phyloP scores from a whole-genome alignment of 2,797 vertebrate genomes.

The Chaetodon trifasciatus region DNA sequence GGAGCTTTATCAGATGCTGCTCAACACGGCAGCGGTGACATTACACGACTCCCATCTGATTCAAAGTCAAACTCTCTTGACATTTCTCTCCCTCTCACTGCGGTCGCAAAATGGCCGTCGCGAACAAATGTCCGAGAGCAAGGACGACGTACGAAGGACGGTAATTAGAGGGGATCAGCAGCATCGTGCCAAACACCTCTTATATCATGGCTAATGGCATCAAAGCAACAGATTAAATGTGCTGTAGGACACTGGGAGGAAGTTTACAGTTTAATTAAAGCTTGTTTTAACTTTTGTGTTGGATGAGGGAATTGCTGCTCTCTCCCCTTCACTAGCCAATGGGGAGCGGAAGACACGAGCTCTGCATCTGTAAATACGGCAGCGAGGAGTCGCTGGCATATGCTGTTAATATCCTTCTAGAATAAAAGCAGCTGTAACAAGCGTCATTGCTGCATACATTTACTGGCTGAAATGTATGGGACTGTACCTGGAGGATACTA shows the following conservation, averaged over 20 bases:
- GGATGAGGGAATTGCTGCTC: constrained; percentile 50
- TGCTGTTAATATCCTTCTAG: constrained; percentile 48
- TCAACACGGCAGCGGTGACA: constrained; percentile 34
- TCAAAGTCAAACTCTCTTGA: constrained; percentile 43
- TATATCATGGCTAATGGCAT: constrained; percentile 24
- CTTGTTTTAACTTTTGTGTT: constrained; percentile 56
- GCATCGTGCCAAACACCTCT: constrained; percentile 4
- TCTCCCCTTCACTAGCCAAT: constrained; percentile 6
- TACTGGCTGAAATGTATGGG: constrained; percentile 39
- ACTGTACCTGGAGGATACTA: constrained; percentile 50
- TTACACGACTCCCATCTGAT: constrained; percentile 48
- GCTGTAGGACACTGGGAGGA: constrained; percentile 47
- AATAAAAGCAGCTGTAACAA: constrained; percentile 44
- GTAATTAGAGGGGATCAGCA: constrained; percentile 26
- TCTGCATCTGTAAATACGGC: constrained; percentile 24
- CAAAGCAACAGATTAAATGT: constrained; percentile 27
- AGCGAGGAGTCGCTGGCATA: constrained; percentile 33
- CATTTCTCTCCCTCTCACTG: constrained; percentile 35
- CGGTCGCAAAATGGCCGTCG: constrained; percentile 32
- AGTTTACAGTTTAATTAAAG: constrained; percentile 72
- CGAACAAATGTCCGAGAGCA: constrained; percentile 6
- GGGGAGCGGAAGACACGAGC: constrained; percentile 21
- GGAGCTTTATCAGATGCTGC: constrained; percentile 43
- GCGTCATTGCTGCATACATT: constrained; percentile 48
- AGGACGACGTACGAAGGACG: not conserved